Conservation (phyloP, 1,140 invertebrate species). For the Pomacea maculata region DNA sequence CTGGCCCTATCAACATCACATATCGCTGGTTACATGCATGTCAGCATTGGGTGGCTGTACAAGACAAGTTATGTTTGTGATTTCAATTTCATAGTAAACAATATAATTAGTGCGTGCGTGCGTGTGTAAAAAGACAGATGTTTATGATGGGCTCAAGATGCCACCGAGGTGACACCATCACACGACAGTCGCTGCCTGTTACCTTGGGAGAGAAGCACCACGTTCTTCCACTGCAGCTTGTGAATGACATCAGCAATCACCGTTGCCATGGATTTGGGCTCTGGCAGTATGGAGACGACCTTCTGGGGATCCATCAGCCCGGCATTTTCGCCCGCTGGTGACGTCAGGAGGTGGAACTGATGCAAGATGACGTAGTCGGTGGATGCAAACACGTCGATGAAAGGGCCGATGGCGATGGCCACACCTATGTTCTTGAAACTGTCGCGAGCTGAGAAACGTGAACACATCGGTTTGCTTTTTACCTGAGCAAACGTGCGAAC, state of each 20-base stretch:
- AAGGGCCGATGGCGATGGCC: slow-evolving; percentile 53
- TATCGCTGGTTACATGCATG: no score
- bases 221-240: slow-evolving; percentile 47
- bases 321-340: slow-evolving; percentile 39
- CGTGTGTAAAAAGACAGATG: no score
- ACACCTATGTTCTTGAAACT: slow-evolving; percentile 40
- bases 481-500: neutral
- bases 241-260: slow-evolving; percentile 48
- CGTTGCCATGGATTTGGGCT: slow-evolving; percentile 38
- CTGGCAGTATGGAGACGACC: slow-evolving; percentile 51
- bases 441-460: slow-evolving; percentile 39
- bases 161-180: no score
- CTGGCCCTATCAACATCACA: no score
- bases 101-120: no score
- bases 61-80: no score
- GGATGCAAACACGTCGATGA: slow-evolving; percentile 58
- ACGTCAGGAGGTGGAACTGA: slow-evolving; percentile 54
- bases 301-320: slow-evolving; percentile 34
- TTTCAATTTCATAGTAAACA: no score
- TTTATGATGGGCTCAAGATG: no score
- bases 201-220: slow-evolving; percentile 59
- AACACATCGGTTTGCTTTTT: slow-evolving; percentile 6
- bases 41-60: no score
- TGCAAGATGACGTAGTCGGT: slow-evolving; percentile 55
- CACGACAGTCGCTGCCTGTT: neutral